These are phyloP conservation scores for Invenusta paracnida DNA, from an alignment of 2,888 invertebrate species.

Conservation along the genomic window DNA sequence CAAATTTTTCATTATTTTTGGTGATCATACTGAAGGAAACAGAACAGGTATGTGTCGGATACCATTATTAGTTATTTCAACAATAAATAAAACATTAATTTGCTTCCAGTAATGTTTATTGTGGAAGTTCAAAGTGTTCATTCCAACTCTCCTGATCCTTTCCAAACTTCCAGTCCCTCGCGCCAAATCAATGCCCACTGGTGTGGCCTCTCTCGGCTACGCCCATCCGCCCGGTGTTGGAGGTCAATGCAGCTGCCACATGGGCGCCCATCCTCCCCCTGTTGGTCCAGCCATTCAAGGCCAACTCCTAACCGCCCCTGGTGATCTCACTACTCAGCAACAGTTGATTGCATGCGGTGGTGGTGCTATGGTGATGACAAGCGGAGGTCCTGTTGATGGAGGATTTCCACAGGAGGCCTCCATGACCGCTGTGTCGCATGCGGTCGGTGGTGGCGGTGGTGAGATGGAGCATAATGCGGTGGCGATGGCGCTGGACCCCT, in stretches of 20 bases:
- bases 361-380: neutral
- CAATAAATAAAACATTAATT: too few relatives aligned
- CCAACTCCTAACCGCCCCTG: neutral
- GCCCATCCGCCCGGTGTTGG: neutral
- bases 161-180: constrained; percentile 6
- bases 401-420: neutral
- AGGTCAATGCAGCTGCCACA: constrained; percentile 5
- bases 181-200: neutral
- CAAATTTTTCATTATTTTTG: too few relatives aligned
- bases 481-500: neutral
- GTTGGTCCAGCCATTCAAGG: neutral
- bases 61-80: too few relatives aligned
- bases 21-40: too few relatives aligned
- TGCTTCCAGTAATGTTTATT: too few relatives aligned
- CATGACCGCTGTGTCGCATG: neutral
- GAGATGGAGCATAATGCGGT: neutral
- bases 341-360: neutral
- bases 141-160: too few relatives aligned
- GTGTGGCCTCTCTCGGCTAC: neutral
- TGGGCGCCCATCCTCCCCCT: neutral
- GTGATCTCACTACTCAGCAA: neutral
- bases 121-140: too few relatives aligned
- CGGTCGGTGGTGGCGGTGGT: neutral
- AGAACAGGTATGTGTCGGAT: too few relatives aligned
- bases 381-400: neutral